These are phyloP conservation scores for Mycetomoellerius zeteki DNA, from an alignment of 1,140 invertebrate genomes.

Conservation along the genomic window DNA sequence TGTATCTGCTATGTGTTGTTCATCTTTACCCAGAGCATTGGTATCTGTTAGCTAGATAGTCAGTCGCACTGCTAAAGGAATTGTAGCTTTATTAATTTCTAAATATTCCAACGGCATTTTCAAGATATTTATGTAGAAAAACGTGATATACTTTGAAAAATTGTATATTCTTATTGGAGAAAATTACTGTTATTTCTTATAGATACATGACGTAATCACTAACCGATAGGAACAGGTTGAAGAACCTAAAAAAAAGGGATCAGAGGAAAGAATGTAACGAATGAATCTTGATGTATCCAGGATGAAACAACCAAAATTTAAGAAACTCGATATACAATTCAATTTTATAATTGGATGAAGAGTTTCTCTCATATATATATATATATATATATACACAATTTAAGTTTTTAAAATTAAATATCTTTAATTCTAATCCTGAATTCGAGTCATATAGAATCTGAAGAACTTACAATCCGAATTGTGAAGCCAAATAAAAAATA, in stretches of 20 bases:
- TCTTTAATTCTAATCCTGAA: not conserved
- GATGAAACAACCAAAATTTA: not conserved
- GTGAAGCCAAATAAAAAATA: not conserved
- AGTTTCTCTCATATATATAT: not conserved
- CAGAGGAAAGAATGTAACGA: not conserved
- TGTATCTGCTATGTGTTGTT: not conserved
- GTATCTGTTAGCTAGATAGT: constrained; percentile 16
- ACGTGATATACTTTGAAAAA: constrained; percentile 5
- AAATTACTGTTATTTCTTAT: constrained; percentile 32
- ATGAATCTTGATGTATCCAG: constrained; percentile 15
- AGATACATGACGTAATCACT: not conserved
- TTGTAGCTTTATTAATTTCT: constrained; percentile 33
- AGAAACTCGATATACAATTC: not conserved
- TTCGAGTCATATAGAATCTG: not conserved
- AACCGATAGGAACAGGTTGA: not conserved
- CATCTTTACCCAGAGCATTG: constrained; percentile 8
- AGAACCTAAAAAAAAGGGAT: not conserved
- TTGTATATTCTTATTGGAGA: constrained; percentile 8
- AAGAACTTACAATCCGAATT: constrained; percentile 12
- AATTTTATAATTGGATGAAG: constrained; percentile 36
- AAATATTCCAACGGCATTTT: constrained; percentile 17
- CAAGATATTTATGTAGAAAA: not conserved
- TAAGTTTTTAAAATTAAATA: not conserved
- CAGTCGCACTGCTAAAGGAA: not conserved
- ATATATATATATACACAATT: not conserved